Evolutionary conservation across 2,888 invertebrate genomes (phyloP), one percentile per base, ranked within the genome.

Genomic region (Dicyrtoma fusca): DNA sequence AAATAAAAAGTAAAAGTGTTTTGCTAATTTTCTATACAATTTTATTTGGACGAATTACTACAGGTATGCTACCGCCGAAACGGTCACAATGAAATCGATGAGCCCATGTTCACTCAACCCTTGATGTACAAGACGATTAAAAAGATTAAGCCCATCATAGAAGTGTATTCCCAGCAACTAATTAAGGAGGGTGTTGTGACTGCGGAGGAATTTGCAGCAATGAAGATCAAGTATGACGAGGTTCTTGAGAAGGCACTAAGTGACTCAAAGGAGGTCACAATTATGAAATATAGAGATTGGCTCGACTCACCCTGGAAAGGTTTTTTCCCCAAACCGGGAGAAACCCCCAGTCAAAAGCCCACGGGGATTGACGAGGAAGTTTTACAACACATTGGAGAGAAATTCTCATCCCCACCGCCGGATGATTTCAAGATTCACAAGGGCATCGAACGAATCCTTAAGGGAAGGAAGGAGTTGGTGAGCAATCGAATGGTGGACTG

Each of bases 91-190:
- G 97, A 97, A 86, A 91, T 94, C 81, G 97, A 97, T 84, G 96
- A 97, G 84, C 97, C 97, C 0, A 95, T 95, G 94, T 97, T 97
- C 85, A 97, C 97, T 1, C 95, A 95, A 84, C 97, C 97, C 0
- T 89, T 95, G 69, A 97, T 97, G 97, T 97, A 97, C 87, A 90
- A 91, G 82, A 92, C 92, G 84, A 95, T 97, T 76, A 87, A 88
- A 79, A 89, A 91, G 73, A 92, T 90, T 26, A 90, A 90, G 79
- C 91, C 92, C 0, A 90, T 89, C 81, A 84, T 96, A 75, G 92
- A 94, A 75, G 90, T 91, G 81, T 97, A 96, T 84, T 89, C 92
- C 2, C 89, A 91, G 26, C 90, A 91, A 81, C 87, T 97, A 71
- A 89, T 94, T 73, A 82, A 86, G 4, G 94, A 94, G 82, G 90